Evolutionary conservation across 2,888 invertebrate species (phyloP).

Genomic region (Patella pellucida): DNA sequence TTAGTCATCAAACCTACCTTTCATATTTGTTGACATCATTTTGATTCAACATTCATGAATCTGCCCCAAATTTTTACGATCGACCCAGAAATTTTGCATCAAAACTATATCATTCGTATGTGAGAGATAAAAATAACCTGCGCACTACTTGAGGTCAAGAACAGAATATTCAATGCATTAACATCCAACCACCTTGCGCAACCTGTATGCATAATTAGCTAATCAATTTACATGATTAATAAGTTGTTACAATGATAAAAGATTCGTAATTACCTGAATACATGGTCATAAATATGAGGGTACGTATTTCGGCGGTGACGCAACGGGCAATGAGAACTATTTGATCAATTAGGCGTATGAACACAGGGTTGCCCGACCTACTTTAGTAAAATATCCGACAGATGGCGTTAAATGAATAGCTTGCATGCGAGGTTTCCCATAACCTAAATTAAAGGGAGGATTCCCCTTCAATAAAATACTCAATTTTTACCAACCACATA

Average conservation of each 20-base stretch:
- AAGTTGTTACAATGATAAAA: background rate
- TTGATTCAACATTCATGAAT: conserved; percentile 50
- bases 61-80: conserved; percentile 55
- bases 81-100: conserved; percentile 56
- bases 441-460: conserved; percentile 10
- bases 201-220: conserved; percentile 21
- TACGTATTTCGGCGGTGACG: conserved; percentile 6
- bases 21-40: conserved; percentile 49
- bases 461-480: background rate
- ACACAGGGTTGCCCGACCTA: conserved; percentile 39
- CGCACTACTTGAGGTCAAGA: conserved; percentile 53
- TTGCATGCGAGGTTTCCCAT: conserved; percentile 21
- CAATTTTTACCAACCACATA: too few species aligned
- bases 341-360: conserved; percentile 30
- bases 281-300: background rate
- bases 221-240: background rate
- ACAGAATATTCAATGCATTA: conserved; percentile 47
- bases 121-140: conserved; percentile 58
- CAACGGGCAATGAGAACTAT: conserved; percentile 24
- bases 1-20: conserved; percentile 46
- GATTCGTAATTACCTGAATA: conserved; percentile 1
- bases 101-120: conserved; percentile 53
- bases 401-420: conserved; percentile 17
- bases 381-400: conserved; percentile 29
- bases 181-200: conserved; percentile 45